phyloP scores from a whole-genome alignment of 37 sponge, comb jelly and placozoan species.

The Ephydatia muelleri region DNA sequence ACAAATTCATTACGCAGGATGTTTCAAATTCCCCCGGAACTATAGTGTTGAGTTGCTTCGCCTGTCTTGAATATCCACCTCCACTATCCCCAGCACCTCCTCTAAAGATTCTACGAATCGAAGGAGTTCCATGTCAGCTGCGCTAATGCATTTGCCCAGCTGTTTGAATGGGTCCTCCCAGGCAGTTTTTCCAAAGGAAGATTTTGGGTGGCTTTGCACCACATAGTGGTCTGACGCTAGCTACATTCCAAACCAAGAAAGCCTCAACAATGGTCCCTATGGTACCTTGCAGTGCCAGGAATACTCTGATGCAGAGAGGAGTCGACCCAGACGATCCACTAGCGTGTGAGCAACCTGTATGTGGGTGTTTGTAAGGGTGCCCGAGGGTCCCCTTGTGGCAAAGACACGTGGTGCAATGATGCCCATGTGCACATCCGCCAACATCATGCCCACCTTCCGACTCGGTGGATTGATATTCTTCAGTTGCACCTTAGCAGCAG shows the following conservation, averaged over 20 bases:
- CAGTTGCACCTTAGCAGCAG: conserved; percentile 54
- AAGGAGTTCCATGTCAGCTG: not conserved
- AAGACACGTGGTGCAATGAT: conserved; percentile 71
- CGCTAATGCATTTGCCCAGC: not conserved
- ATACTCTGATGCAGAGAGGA: conserved; percentile 48
- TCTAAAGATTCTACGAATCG: conserved; percentile 28
- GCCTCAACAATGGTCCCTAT: conserved; percentile 78
- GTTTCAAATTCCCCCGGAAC: not conserved
- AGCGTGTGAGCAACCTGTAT: conserved; percentile 13
- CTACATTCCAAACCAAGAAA: conserved; percentile 50
- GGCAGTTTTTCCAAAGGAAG: conserved; percentile 33
- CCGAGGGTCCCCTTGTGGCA: not conserved
- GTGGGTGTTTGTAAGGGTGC: conserved; percentile 47
- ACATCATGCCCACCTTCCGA: not conserved
- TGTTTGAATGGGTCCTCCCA: conserved; percentile 38
- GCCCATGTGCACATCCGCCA: conserved; percentile 22
- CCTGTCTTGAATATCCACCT: conserved; percentile 14
- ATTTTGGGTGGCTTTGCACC: conserved; percentile 41
- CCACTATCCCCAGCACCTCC: conserved; percentile 28
- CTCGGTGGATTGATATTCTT: not conserved
- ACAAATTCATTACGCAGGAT: not conserved
- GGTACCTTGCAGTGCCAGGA: conserved; percentile 58
- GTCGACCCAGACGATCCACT: conserved; percentile 35
- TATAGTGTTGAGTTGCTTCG: not conserved
- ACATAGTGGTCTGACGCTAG: conserved; percentile 12